Evolutionary conservation across 1,140 invertebrate species (phyloP), one percentile per base, ranked within the genome.

Genomic region (Cyclargus thomasi): DNA sequence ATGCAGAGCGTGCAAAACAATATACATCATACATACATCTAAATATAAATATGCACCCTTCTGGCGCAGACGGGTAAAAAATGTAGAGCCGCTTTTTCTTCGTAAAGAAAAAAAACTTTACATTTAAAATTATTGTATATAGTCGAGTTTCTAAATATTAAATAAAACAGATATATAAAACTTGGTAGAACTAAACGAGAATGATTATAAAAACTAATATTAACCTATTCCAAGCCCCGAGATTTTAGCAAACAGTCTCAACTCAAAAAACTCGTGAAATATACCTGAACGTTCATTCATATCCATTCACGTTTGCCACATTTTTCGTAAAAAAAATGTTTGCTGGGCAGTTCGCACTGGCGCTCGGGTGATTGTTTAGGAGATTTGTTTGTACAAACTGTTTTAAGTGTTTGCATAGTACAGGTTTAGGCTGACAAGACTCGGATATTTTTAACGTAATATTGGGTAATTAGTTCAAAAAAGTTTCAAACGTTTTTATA

Each of bases 261-360:
- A 47, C 39, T 11, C 39, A 47, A 47, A 47, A 47, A 20, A 59
- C 17, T 16, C 11, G 63, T 63, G 18, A 36, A 36, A 63, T 63
- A 63, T 63, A 36, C 29, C 63, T 63, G 63, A 20, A 67, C 65
- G 65, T 76, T 74, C 81, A 83, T 79, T 83, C 73, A 81, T 64
- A 65, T 64, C 76, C 81, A 87, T 86, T 87, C 75, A 87, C 72
- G 23, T 29, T 20, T 73, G 55, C 39, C 7, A 47, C 39, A 47
- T 47, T 0, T 47, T 47, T 47, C 14, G 3, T 47, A 47, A 47
- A 47, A 47, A 47, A 47, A 16, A 75, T 89, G 77, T 89, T 89
- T 86, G 79, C 76, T 74, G 85, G 77, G 74, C 72, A 81, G 73
- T 85, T 85, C 83, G 75, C 83, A 84, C 80, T 75, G 82, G 81